Evolutionary conservation across 2,888 invertebrate species (phyloP), one percentile per base, ranked within the genome.

Genomic region (Ectropis crepuscularia): DNA sequence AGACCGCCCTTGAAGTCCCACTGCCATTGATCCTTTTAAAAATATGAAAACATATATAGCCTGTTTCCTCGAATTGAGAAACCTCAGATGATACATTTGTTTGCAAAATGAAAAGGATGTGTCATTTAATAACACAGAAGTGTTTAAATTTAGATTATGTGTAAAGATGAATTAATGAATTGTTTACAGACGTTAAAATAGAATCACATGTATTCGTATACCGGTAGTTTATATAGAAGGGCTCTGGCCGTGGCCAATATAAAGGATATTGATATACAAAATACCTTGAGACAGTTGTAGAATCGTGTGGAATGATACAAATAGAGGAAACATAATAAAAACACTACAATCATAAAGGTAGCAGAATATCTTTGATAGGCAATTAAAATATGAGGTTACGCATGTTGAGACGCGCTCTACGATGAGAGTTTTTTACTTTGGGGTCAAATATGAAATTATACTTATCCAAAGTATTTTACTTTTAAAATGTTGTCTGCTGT

Each of bases 201-300:
- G 45, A 45, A 53, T 50, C 45, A 16, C 16, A 61, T 61, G 57
- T 37, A 46, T 45, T 12, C 57, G 50, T 51, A 65, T 55, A 67
- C 61, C 63, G 57, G 58, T 61, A 63, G 58, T 58, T 61, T 8
- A 36, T 41, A 46, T 38, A 49, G 43, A 58, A 65, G 61, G 55
- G 60, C 57, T 69, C 67, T 67, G 68, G 57, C 74, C 70, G 57
- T 72, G 71, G 69, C 66, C 59, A 65, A 72, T 57, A n/a, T 48
- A 60, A 47, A 58, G 51, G 37, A 47, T 49, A 39, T 11, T 50
- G 28, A 61, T 65, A 65, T 46, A 53, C 7, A 36, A 46, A 8
- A 47, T 28, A 46, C 53, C 58, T 63, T 46, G 57, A 50, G 38
- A 16, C 51, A 36, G 43, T 42, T 49, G 51, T 53, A 12, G 48